Evolutionary conservation across 2,888 invertebrate genomes (phyloP).

Genomic region (Drosophila trichaetosa): DNA sequence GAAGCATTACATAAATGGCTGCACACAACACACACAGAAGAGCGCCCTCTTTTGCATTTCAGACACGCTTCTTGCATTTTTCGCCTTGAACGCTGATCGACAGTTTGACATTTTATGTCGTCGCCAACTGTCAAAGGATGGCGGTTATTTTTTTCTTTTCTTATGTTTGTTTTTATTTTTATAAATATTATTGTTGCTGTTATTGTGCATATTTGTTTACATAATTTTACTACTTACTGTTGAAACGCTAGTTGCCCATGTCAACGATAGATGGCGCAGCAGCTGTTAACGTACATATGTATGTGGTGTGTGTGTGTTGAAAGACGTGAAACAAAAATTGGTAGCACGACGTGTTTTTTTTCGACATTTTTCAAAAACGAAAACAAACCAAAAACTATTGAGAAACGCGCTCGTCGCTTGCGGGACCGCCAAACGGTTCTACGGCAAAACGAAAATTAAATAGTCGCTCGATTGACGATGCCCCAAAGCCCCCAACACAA

Average conservation of each 20-base stretch:
- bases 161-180: not conserved
- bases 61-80: slow-evolving; percentile 74
- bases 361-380: slow-evolving; percentile 36
- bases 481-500: slow-evolving; percentile 47
- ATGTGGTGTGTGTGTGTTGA: not conserved
- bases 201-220: slow-evolving; percentile 12
- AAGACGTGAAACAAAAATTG: slow-evolving; percentile 38
- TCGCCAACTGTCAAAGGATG: slow-evolving; percentile 77
- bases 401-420: slow-evolving; percentile 48
- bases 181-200: slow-evolving; percentile 16
- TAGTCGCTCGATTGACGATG: slow-evolving; percentile 63
- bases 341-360: slow-evolving; percentile 51
- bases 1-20: slow-evolving; percentile 68
- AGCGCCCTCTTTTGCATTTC: slow-evolving; percentile 68
- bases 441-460: slow-evolving; percentile 81
- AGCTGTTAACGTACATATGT: not conserved
- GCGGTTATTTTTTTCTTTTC: slow-evolving; percentile 43
- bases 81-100: slow-evolving; percentile 82
- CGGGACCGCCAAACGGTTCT: slow-evolving; percentile 66
- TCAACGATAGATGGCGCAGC: slow-evolving; percentile 45
- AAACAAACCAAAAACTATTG: slow-evolving; percentile 8
- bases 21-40: slow-evolving; percentile 31
- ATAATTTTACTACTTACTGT: slow-evolving; percentile 41
- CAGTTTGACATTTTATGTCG: slow-evolving; percentile 83
- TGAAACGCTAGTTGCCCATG: slow-evolving; percentile 19